Percentiles rank a stretch among this genome's conserved stretches.
phyloP scores from a whole-genome alignment of 2,113 vertebrate genomes.

The Vulpes lagopus region DNA sequence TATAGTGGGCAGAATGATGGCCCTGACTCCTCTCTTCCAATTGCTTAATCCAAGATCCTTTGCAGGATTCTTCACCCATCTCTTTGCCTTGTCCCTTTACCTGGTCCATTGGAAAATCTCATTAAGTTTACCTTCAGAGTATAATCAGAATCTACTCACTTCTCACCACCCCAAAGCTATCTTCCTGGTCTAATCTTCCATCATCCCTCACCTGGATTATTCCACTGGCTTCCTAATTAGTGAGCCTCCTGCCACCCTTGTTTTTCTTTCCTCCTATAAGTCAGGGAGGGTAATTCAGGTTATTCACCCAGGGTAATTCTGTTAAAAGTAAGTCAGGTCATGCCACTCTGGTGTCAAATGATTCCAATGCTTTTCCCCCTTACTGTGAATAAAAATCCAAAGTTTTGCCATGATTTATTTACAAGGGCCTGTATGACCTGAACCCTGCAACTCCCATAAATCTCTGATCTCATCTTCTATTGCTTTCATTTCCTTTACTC shows the following conservation, averaged over 20 bases:
- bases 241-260: background rate
- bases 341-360: background rate
- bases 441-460: accelerated
- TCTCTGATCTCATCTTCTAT: background rate
- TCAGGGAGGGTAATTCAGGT: background rate
- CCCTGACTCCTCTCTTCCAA: background rate
- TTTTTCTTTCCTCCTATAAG: background rate
- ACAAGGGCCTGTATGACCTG: background rate
- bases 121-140: background rate
- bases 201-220: background rate
- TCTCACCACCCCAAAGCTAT: background rate
- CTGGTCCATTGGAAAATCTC: background rate
- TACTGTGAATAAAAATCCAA: background rate
- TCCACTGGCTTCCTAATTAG: background rate
- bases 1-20: background rate
- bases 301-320: background rate
- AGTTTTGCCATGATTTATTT: background rate
- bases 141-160: background rate
- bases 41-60: background rate
- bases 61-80: background rate
- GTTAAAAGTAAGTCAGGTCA: background rate
- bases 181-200: background rate
- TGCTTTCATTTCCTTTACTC: background rate
- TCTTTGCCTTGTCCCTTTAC: background rate
- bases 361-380: background rate